Conservation (phyloP, 2,797 vertebrate genomes). For the Acrossocheilus fasciatus region DNA sequence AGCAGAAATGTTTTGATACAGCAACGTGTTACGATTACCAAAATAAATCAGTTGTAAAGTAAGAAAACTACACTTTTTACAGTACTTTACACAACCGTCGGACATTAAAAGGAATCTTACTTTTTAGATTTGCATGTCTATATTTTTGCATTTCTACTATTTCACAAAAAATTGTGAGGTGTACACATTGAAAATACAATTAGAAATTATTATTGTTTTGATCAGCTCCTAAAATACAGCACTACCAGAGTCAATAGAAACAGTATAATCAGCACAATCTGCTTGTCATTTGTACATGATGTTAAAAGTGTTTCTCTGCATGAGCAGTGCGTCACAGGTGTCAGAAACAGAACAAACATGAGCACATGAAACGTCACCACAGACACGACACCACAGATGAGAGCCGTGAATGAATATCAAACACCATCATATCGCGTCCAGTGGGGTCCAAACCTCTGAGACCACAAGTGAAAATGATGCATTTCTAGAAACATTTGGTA, state of each 20-base stretch:
- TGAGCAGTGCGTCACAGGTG: background rate
- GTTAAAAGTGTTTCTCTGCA: background rate
- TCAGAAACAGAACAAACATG: slow-evolving; percentile 6
- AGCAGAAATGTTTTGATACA: no score
- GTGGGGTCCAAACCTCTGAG: background rate
- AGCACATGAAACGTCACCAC: background rate
- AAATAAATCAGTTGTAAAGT: background rate
- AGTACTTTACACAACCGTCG: background rate
- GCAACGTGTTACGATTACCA: no score
- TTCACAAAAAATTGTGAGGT: background rate
- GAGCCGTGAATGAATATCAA: background rate
- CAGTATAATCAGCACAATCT: background rate
- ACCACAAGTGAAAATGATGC: background rate
- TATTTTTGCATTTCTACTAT: background rate
- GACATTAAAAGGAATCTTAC: background rate
- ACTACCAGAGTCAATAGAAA: background rate
- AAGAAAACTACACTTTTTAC: background rate
- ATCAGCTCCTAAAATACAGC: background rate
- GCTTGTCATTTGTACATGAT: background rate
- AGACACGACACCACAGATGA: slow-evolving; percentile 14
- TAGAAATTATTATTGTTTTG: background rate
- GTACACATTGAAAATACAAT: background rate
- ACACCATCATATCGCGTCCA: background rate
- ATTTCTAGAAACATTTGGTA: background rate
- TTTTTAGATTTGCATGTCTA: background rate